These are phyloP conservation scores for Mugil cephalus DNA, from an alignment of 2,113 vertebrate genomes.

Conservation along the genomic window DNA sequence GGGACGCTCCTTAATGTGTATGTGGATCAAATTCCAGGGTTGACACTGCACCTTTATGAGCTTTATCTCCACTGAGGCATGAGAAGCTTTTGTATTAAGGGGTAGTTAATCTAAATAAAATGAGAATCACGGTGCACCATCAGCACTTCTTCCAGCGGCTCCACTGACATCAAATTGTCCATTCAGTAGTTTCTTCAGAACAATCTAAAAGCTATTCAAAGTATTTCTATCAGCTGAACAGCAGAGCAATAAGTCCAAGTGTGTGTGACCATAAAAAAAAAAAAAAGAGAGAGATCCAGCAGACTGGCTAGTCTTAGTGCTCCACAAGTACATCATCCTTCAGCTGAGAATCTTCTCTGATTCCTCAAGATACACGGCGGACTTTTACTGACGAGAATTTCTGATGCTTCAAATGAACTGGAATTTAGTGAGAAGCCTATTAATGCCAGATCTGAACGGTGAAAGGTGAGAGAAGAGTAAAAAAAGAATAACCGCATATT, in stretches of 20 bases:
- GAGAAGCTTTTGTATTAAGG: constrained; percentile 77
- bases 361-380: background rate
- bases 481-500: background rate
- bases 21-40: constrained; percentile 57
- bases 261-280: constrained; percentile 56
- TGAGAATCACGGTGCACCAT: constrained; percentile 75
- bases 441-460: too few relatives aligned
- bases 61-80: constrained; percentile 73
- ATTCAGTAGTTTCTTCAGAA: constrained; percentile 72
- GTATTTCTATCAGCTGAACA: constrained; percentile 57
- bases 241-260: constrained; percentile 57
- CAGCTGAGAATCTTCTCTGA: background rate
- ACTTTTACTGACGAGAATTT: background rate
- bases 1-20: constrained; percentile 19
- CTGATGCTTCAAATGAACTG: too few relatives aligned
- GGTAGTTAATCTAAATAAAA: constrained; percentile 84
- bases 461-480: too few relatives aligned
- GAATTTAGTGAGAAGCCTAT: too few relatives aligned
- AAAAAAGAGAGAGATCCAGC: constrained; percentile 21
- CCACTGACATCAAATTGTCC: constrained; percentile 80
- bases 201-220: constrained; percentile 65
- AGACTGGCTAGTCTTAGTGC: constrained; percentile 1
- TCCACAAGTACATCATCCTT: constrained; percentile 22
- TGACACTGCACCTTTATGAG: constrained; percentile 77
- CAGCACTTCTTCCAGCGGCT: constrained; percentile 77